Base-by-base conservation (phyloP, 2,113 vertebrate genomes). In the Oncorhynchus clarkii region DNA sequence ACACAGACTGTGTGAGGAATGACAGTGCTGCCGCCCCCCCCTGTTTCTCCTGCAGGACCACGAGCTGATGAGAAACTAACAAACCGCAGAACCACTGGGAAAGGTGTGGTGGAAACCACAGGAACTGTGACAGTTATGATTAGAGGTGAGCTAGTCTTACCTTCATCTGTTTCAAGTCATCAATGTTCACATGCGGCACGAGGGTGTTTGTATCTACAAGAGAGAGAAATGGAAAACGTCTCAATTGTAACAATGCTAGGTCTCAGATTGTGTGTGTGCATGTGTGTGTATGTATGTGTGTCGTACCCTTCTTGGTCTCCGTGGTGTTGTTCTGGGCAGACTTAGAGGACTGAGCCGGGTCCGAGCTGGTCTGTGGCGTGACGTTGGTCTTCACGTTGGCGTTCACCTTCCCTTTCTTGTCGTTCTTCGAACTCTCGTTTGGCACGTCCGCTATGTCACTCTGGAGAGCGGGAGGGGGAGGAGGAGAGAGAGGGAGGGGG, bases 101-200 rank as follows among this genome's bases (percentile, higher is more conserved):
- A 18, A 18, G 5, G 51, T 24, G 59, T 2, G 11, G 9, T 5
- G 16, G 20, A 22, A 62, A 24, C n/a, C n/a, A 16, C 3, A 24
- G 59, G n/a, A 22, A 22, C 22, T 22, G 59, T 62, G 18, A 22
- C 0, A 8, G 59, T 24, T 62, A 11, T 2, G n/a, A n/a, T 3
- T 9, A 24, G 20, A 22, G n/a, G 5, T 24, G 9, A 11, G 18
- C 51, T 13, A 18, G 3, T 9, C 75, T 92, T 87, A 98, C 98
- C 95, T 99, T 99, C 96, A 99, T 99, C 86, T 97, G 97, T 87
- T 99, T 99, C 79, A 99, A 91, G 84, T 99, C 97, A 83, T 99
- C 98, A 88, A 98, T 96, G 88, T 95, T 99, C 82, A 99, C 95
- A 86, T 96, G 96, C 91, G 97, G 96, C 87, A 97, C 95, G 18